Evolutionary conservation across 1,140 invertebrate species (phyloP), one percentile per base, ranked within the genome.

Genomic region (Drosophila funebris): DNA sequence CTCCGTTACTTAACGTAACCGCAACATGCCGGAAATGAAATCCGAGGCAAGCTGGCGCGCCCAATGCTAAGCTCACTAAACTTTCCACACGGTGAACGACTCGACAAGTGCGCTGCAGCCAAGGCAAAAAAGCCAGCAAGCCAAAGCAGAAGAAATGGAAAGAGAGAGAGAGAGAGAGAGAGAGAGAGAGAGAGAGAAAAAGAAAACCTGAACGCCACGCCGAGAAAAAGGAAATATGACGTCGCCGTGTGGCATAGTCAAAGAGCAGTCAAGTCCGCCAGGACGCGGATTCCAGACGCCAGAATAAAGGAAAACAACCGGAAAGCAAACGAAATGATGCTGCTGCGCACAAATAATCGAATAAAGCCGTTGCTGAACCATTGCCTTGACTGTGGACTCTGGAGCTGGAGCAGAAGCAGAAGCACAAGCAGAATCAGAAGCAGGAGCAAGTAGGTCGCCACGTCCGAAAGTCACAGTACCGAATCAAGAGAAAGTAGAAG

Each of bases 11-110:
- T 88, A 87, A 87, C 83, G 83, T 73, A 87, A 79, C 83, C 83
- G 83, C 83, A 88, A 89, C 83, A 87, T 87, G 78, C 83, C 83
- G 83, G 83, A 87, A 87, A 87, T 87, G 83, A 87, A 87, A 87
- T 87, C 83, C 78, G 67, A 85, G 82, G 77, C 77, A 81, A 87
- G 81, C 73, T 72, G 75, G 54, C 63, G 73, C 73, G 54, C 64
- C 70, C 69, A 48, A 46, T 46, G 36, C 69, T 69, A 68, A 72
- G 73, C 61, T 33, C 56, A 64, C 76, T 85, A 76, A 80, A 83
- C 73, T 76, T 84, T 71, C 44, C 44, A 43, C 73, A 80, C 73
- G 82, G 77, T 85, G 82, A 85, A 87, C 82, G 82, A 87, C 82
- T 87, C 82, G 82, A 81, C 77, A 81, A 85, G 82, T 87, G 78